Evolutionary conservation across 2,888 invertebrate species (phyloP), one percentile per base, ranked within the genome.

Genomic region (Phalera bucephala): DNA sequence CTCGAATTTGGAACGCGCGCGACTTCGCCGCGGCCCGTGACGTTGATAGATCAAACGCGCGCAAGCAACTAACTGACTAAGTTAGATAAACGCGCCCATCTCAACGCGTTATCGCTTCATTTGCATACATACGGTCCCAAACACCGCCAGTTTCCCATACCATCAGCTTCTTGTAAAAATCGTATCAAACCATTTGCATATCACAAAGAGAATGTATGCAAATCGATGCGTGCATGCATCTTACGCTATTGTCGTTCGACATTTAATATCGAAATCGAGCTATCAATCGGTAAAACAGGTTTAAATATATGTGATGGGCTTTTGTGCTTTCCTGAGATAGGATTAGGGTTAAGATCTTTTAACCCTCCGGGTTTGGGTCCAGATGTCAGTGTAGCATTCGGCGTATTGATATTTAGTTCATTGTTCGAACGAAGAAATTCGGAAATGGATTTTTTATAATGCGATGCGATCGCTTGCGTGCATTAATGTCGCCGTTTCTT

Each of bases 271-370:
- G 79, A 57, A 75, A 74, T 72, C 70, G 64, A 62, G 65, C 78
- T 77, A 85, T 88, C 86, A 85, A 89, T 88, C 74, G 79, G 74
- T 75, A 72, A 83, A 88, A 88, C 88, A 82, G 88, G 89, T 88
- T 88, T 82, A 73, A 77, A 80, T 73, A 76, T 58, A 72, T 77
- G 73, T 67, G 78, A 75, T 71, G 70, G 61, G 58, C 59, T 70
- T 73, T 82, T 84, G 81, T 80, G 50, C 46, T 49, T 11, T 9
- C 10, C 44, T 49, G 49, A 79, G 80, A 80, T 78, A 77, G 75
- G 86, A 85, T 84, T 87, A 85, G 86, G 88, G 86, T 81, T 77
- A 75, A 70, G 58, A 65, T 56, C 58, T 58, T 55, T 67, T 55
- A 59, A 69, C 66, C 67, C 68, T 58, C 71, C 66, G 71, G 23